phyloP scores from a whole-genome alignment of 2,113 vertebrate species.

The Nestor notabilis region DNA sequence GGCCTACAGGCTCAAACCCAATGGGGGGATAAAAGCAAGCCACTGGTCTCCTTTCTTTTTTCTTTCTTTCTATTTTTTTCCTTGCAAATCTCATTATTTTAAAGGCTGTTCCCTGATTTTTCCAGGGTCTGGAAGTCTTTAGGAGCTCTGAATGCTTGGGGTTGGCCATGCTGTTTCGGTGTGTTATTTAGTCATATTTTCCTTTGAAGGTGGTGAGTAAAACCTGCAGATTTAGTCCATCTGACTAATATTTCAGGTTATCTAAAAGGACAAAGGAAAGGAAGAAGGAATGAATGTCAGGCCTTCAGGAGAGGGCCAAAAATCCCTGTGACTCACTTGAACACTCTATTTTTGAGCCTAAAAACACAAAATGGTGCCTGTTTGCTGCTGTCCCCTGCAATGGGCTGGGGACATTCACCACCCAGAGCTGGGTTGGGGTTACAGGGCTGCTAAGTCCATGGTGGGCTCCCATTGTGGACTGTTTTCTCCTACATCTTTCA shows the following conservation, averaged over 20 bases:
- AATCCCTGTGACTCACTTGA: neutral
- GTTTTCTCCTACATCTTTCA: neutral
- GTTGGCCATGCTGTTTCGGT: neutral
- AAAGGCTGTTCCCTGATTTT: neutral
- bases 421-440: neutral
- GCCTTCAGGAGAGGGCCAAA: neutral
- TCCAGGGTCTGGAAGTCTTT: neutral
- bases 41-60: neutral
- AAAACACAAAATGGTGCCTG: neutral
- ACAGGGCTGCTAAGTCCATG: neutral
- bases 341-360: neutral
- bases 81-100: slow-evolving; percentile 13
- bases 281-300: neutral
- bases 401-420: neutral
- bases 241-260: slow-evolving; percentile 14
- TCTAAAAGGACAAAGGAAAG: neutral
- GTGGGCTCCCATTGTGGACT: neutral
- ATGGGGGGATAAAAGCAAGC: slow-evolving; percentile 25
- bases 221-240: neutral
- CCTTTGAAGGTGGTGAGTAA: neutral
- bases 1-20: neutral
- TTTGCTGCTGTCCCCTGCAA: neutral
- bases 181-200: neutral
- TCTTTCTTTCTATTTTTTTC: too few relatives aligned
- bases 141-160: neutral